Base-by-base conservation (phyloP, 2,113 vertebrate genomes). In the Bubo blakistoni region DNA sequence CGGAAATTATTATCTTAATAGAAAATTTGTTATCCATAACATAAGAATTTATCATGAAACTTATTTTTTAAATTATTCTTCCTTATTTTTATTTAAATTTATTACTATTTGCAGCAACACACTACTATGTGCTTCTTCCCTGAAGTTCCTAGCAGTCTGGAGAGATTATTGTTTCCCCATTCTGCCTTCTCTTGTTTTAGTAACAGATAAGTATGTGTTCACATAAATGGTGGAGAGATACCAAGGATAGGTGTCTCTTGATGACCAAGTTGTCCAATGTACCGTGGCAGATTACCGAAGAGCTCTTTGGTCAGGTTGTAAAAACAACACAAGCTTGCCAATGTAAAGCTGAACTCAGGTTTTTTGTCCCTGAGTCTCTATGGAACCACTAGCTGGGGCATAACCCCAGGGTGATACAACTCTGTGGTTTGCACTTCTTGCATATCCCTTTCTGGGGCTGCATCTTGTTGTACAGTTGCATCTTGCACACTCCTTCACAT, bases 191-290 rank as follows among this genome's bases (percentile, higher is more conserved):
- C 8, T 69, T 44, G 3, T 29, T 16, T 65, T 42, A 34, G 36
- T 29, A 79, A 40, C 6, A n/a, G 14, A 11, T n/a, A 29, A 34
- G 10, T 40, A 40, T 0, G 3, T 4, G 16, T 9, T 14, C 9
- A 20, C 7, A 9, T 8, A 46, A 73, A 44, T 9, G 13, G 7
- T 4, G 2, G 40, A 80, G 40, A 40, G 18, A 42, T n/a, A 42
- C 1, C 25, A 44, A 34, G 5, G 18, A 42, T 6, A 13, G 11
- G 19, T n/a, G 38, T 44, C 27, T 16, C 59, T 19, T 38, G 27
- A 21, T 40, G 22, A 49, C 38, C 52, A 58, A 8, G 19, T 61
- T 71, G 25, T 57, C 19, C 52, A 25, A 1, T 9, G 19, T 30
- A 59, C 4, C 30, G 30, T n/a, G 14, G 9, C 16, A 92, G 46